phyloP scores from a whole-genome alignment of 2,113 vertebrate species.

The Lucifuga dentata region DNA sequence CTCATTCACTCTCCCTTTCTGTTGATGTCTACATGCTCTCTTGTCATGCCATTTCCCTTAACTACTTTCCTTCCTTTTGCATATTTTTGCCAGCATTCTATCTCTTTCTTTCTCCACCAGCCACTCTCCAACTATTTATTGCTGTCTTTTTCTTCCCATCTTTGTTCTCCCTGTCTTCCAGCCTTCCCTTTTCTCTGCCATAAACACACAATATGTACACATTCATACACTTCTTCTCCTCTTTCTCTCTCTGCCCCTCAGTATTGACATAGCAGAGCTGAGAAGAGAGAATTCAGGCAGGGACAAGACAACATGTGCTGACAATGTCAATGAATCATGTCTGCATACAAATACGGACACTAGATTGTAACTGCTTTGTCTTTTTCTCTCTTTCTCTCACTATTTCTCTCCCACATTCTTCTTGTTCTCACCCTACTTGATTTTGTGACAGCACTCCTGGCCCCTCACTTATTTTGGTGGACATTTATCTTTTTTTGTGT shows the following conservation, averaged over 20 bases:
- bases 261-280: constrained; percentile 38
- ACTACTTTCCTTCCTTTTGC: constrained; percentile 26
- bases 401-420: too few species aligned
- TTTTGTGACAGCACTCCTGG: not conserved
- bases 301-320: constrained; percentile 10
- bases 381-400: not conserved
- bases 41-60: not conserved
- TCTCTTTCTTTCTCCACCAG: constrained; percentile 23
- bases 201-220: constrained; percentile 1
- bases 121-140: constrained; percentile 35
- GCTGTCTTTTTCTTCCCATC: constrained; percentile 4
- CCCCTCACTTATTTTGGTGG: not conserved
- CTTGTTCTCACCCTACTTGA: not conserved
- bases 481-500: not conserved
- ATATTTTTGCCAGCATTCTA: constrained; percentile 27
- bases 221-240: constrained; percentile 18
- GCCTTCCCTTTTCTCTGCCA: constrained; percentile 22
- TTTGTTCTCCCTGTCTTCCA: not conserved
- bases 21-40: constrained; percentile 20
- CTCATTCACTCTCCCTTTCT: not conserved
- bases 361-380: not conserved
- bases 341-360: constrained; percentile 25
- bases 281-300: constrained; percentile 21
- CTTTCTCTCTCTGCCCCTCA: not conserved
- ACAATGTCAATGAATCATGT: constrained; percentile 5